Percentiles rank a stretch among this genome's conserved stretches.
Evolutionary conservation across 1,140 invertebrate species (phyloP).

Genomic region (Aphis craccivora): DNA sequence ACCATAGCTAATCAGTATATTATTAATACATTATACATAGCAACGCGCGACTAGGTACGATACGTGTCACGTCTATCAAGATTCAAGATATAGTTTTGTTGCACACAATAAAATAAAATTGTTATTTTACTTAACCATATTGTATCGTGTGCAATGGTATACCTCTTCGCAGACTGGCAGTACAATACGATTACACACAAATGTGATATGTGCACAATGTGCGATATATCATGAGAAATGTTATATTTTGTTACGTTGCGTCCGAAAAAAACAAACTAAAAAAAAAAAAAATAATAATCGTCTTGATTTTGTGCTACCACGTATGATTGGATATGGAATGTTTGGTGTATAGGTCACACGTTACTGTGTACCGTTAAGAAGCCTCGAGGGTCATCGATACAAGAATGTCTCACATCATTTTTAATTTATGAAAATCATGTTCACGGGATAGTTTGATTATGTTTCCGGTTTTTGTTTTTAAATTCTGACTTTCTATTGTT

Average conservation of each 20-base stretch:
- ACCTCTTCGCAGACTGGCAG: neutral
- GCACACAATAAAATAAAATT: neutral
- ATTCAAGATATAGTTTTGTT: slow-evolving; percentile 28
- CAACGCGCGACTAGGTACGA: neutral
- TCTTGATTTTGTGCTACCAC: slow-evolving; percentile 34
- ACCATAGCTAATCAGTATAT: slow-evolving; percentile 20
- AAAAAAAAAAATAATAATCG: neutral
- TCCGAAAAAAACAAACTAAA: neutral
- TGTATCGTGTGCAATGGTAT: neutral
- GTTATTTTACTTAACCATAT: neutral
- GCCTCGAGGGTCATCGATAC: slow-evolving; percentile 55
- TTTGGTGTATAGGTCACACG: slow-evolving; percentile 53
- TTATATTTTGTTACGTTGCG: neutral
- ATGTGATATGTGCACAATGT: neutral
- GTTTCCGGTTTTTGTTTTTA: slow-evolving; percentile 50
- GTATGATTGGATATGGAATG: slow-evolving; percentile 48
- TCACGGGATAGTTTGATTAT: slow-evolving; percentile 16
- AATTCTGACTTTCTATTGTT: slow-evolving; percentile 36
- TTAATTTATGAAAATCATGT: slow-evolving; percentile 56
- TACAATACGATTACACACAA: neutral
- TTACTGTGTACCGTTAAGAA: slow-evolving; percentile 54
- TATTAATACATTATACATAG: slow-evolving; percentile 20
- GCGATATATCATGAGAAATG: neutral
- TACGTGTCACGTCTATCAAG: neutral
- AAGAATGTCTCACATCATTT: slow-evolving; percentile 50